Evolutionary conservation across 2,113 vertebrate genomes (phyloP).

Genomic region (Hippocampus zosterae): DNA sequence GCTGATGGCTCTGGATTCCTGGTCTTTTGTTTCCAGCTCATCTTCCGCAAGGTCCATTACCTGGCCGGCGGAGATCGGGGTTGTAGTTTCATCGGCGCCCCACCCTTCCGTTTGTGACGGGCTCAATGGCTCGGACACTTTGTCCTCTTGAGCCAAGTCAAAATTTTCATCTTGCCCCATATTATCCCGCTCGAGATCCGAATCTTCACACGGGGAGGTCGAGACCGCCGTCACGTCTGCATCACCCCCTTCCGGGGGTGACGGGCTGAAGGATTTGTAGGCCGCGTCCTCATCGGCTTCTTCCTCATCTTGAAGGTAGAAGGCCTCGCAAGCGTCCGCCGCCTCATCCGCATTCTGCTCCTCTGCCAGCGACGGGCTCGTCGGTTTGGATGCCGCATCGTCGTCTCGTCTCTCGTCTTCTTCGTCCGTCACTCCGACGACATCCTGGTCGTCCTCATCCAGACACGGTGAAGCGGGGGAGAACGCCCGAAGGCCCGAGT

Average conservation of each 20-base stretch:
- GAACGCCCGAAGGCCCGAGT: not conserved
- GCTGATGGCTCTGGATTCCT: not conserved
- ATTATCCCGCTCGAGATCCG: not conserved
- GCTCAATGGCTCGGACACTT: not conserved
- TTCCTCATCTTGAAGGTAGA: constrained; percentile 6
- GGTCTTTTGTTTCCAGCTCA: not conserved
- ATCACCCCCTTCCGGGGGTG: not conserved
- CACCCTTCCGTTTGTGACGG: not conserved
- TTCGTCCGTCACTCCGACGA: not conserved
- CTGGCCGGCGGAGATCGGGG: not conserved
- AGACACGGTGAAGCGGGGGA: not conserved
- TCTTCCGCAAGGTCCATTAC: not conserved
- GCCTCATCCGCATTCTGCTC: not conserved
- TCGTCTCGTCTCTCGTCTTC: not conserved
- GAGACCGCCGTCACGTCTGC: not conserved
- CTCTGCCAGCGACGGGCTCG: not conserved
- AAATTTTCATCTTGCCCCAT: not conserved
- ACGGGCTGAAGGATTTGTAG: not conserved
- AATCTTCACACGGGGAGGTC: not conserved
- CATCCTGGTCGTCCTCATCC: not conserved
- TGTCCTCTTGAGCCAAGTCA: not conserved
- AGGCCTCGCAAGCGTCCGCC: not conserved
- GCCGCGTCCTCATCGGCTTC: not conserved
- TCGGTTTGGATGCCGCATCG: not conserved
- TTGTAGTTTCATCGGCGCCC: too few species aligned